Conservation (phyloP, 2,797 vertebrate genomes). For the Carapus acus region DNA sequence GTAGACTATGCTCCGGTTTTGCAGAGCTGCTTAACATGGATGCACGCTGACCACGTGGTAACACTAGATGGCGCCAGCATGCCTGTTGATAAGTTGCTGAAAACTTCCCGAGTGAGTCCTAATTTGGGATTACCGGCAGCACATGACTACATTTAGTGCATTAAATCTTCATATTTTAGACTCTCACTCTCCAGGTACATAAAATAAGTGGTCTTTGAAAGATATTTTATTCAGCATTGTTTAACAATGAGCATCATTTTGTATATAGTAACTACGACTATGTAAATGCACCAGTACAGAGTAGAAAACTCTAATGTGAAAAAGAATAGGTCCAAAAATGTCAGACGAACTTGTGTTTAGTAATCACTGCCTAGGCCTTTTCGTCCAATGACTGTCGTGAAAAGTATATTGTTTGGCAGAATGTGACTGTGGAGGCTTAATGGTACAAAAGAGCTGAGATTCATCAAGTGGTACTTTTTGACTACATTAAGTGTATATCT, state of each 20-base stretch:
- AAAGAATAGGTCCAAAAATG: conserved; percentile 57
- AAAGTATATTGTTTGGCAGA: conserved; percentile 20
- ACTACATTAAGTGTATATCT: conserved; percentile 51
- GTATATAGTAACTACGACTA: conserved; percentile 51
- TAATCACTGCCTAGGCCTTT: conserved; percentile 52
- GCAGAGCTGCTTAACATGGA: conserved; percentile 28
- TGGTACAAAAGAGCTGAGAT: conserved; percentile 49
- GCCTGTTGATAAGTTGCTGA: conserved; percentile 38
- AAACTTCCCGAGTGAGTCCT: conserved; percentile 33
- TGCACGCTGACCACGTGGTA: conserved; percentile 30
- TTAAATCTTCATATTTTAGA: conserved; percentile 47
- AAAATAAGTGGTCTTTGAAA: conserved; percentile 18
- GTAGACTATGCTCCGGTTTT: neutral
- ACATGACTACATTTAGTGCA: conserved; percentile 52
- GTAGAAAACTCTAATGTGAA: conserved; percentile 63
- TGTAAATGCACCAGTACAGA: conserved; percentile 54
- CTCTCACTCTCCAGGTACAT: conserved; percentile 58
- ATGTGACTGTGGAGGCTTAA: conserved; percentile 40
- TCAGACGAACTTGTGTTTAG: conserved; percentile 50
- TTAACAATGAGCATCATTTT: conserved; percentile 55
- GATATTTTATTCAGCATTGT: conserved; percentile 41
- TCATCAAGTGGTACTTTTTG: conserved; percentile 58
- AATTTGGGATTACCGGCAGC: conserved; percentile 25
- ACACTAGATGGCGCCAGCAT: conserved; percentile 50
- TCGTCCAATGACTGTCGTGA: conserved; percentile 34